Percentiles rank a stretch among this genome's conserved stretches.
These are phyloP conservation scores for Neodiprion pinetum DNA, from an alignment of 1,140 invertebrate species.

Conservation along the genomic window DNA sequence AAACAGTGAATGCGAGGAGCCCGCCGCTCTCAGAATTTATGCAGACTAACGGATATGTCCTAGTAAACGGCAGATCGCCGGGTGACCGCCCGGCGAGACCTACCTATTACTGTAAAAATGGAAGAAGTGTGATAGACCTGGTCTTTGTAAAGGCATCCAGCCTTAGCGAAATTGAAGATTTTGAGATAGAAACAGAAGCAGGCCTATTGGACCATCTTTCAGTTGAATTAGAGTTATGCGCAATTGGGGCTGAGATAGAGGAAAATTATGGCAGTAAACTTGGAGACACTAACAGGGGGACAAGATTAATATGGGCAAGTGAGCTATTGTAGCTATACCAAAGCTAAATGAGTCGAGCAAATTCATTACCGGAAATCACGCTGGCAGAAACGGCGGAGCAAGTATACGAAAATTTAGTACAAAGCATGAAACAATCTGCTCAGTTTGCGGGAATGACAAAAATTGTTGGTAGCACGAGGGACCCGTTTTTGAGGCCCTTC, in stretches of 20 bases:
- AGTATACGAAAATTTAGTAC: slow-evolving; percentile 13
- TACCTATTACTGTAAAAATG: slow-evolving; percentile 10
- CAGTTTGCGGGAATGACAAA: slow-evolving; percentile 15
- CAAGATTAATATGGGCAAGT: background rate
- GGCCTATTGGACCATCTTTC: background rate
- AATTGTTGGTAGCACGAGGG: background rate
- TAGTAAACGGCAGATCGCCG: slow-evolving; percentile 14
- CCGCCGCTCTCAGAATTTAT: slow-evolving; percentile 14
- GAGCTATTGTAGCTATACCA: slow-evolving; percentile 1
- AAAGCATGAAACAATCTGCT: slow-evolving; percentile 6
- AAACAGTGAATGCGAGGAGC: background rate
- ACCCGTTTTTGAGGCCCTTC: background rate
- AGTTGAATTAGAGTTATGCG: background rate
- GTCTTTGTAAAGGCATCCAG: slow-evolving; percentile 12
- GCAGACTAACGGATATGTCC: slow-evolving; percentile 10
- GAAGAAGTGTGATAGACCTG: slow-evolving; percentile 12
- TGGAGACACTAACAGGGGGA: slow-evolving; percentile 7
- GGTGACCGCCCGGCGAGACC: slow-evolving; percentile 12
- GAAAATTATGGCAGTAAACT: slow-evolving; percentile 12
- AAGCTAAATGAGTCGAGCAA: background rate
- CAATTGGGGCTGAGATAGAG: background rate
- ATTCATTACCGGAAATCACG: background rate
- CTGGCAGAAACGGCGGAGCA: slow-evolving; percentile 6
- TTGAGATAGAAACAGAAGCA: slow-evolving; percentile 2
- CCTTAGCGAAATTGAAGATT: background rate